Percentiles rank a stretch among this genome's conserved stretches.
phyloP scores from a whole-genome alignment of 2,888 invertebrate genomes.

The Steinernema carpocapsae region DNA sequence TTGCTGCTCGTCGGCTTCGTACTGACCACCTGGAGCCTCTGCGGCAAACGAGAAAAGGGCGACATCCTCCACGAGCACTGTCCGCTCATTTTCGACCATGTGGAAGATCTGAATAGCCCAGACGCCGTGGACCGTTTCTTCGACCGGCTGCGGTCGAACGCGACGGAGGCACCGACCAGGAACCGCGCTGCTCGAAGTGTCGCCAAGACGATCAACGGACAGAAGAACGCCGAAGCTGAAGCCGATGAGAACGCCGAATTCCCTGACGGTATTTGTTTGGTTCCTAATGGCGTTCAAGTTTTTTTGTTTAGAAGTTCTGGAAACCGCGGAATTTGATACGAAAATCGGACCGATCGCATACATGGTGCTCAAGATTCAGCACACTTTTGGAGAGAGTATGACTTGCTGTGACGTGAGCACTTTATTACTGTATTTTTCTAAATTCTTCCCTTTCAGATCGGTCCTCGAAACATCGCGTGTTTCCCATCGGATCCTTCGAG shows the following conservation, averaged over 20 bases:
- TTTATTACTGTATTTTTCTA: not conserved
- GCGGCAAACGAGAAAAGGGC: not conserved
- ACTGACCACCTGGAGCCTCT: slow-evolving; percentile 1
- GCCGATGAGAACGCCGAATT: not conserved
- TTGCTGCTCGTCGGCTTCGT: slow-evolving; percentile 3
- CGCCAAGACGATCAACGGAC: not conserved
- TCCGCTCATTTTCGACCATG: not conserved
- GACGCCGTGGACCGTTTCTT: slow-evolving; percentile 4
- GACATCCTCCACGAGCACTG: slow-evolving; percentile 2
- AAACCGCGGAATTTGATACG: not conserved
- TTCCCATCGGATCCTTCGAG: not conserved
- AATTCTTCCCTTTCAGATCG: not conserved
- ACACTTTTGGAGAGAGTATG: not conserved
- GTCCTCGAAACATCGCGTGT: not conserved
- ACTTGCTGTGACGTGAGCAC: slow-evolving; percentile 13
- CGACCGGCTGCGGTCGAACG: not conserved
- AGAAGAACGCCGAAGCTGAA: no score
- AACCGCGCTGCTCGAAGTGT: not conserved
- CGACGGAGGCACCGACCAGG: not conserved
- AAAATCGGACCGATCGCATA: not conserved
- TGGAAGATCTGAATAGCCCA: not conserved
- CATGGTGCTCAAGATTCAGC: slow-evolving; percentile 25
- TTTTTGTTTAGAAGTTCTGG: no score
- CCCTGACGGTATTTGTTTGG: not conserved
- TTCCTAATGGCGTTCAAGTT: no score